Percentiles rank a stretch among this genome's conserved stretches.
Conservation (phyloP, 2,797 vertebrate genomes). For the Pseudochirops cupreus region DNA sequence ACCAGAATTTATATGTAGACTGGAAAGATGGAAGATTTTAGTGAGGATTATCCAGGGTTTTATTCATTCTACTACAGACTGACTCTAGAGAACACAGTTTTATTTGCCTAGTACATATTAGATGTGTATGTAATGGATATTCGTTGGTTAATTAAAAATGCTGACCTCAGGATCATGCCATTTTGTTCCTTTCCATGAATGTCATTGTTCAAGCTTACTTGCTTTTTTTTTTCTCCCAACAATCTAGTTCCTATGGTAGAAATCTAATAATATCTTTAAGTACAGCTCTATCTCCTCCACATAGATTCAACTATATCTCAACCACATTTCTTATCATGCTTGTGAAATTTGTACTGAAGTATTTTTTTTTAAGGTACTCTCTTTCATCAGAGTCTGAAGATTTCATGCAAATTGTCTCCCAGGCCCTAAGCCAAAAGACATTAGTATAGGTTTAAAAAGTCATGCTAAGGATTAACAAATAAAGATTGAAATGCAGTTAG, state of each 20-base stretch:
- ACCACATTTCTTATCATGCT: constrained; percentile 17
- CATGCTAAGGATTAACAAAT: background rate
- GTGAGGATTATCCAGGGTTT: background rate
- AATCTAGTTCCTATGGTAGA: background rate
- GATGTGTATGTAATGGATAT: background rate
- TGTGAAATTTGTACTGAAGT: constrained; percentile 43
- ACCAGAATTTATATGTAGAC: background rate
- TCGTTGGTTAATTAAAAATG: background rate
- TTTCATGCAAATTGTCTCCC: constrained; percentile 23
- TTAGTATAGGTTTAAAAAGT: background rate
- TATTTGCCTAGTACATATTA: background rate
- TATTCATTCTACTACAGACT: background rate
- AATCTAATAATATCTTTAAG: background rate
- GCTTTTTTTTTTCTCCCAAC: background rate
- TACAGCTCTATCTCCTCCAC: background rate
- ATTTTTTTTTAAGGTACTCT: background rate
- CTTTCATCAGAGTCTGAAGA: constrained; percentile 32
- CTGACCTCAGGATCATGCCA: background rate
- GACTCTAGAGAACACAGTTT: background rate
- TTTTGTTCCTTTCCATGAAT: background rate
- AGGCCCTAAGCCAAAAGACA: background rate
- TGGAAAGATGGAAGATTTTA: background rate
- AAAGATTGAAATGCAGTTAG: constrained; percentile 28
- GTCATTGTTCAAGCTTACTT: background rate
- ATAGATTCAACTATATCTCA: background rate